A percentile compares a stretch with the other conserved stretches of the same genome.
Evolutionary conservation across 2,113 vertebrate species (phyloP).

Genomic region (Gobio gobio): DNA sequence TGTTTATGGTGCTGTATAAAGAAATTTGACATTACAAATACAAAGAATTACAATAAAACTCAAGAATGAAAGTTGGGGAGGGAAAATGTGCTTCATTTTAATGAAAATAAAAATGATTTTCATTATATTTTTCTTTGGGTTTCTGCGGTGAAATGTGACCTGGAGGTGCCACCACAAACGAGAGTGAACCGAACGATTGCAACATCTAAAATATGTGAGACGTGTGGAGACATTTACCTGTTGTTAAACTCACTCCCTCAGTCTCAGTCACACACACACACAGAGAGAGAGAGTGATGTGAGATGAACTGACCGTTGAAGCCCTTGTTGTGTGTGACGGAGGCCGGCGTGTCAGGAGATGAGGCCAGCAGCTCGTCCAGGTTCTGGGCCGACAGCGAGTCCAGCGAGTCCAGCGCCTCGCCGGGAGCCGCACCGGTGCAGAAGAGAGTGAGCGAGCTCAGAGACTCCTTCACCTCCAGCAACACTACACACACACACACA

Average conservation of each 20-base stretch:
- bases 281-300: too few relatives aligned
- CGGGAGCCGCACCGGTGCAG: constrained; percentile 66
- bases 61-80: neutral
- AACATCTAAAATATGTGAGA: constrained; percentile 3
- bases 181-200: neutral
- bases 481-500: constrained; percentile 56
- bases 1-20: neutral
- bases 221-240: constrained; percentile 9
- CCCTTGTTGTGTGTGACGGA: constrained; percentile 66
- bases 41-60: neutral
- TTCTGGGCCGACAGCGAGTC: constrained; percentile 62
- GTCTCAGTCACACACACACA: neutral
- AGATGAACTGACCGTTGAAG: constrained; percentile 71
- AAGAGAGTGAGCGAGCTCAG: constrained; percentile 78
- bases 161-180: neutral
- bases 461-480: constrained; percentile 77
- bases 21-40: neutral
- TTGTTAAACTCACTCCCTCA: neutral
- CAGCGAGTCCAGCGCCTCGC: constrained; percentile 27
- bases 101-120: neutral
- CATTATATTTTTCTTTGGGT: neutral
- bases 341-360: constrained; percentile 58
- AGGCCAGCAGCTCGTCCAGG: constrained; percentile 75
- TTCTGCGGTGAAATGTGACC: neutral
- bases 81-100: neutral